Evolutionary conservation across 2,888 invertebrate species (phyloP), one percentile per base, ranked within the genome.

Genomic region (Alcis repandata): DNA sequence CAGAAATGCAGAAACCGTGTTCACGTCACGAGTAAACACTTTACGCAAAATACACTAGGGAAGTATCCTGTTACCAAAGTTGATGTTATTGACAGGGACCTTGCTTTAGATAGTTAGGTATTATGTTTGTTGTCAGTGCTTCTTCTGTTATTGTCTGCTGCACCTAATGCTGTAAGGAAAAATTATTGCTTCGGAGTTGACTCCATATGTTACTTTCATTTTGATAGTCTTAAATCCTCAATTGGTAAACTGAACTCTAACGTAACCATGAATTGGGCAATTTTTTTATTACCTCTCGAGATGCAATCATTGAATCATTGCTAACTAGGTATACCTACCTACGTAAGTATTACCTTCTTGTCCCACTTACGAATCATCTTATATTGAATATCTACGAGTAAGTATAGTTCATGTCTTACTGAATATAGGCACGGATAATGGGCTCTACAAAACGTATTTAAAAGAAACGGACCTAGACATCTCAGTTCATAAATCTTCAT

Each of bases 1-100:
- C 13, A 36, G 13, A 36, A 36, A 36, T 36, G 19, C 19, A 51
- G 20, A n/a, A 36, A 51, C 51, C 36, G n/a, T 51, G 19, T 33
- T 19, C 33, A 9, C 27, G 15, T 19, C 33, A 9, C 27, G 15
- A 4, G 32, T 11, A 33, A 15, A n/a, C n/a, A 15, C 1, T 48
- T 11, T 8, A 36, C 32, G 17, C 13, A 52, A 52, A 20, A 38
- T 36, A 52, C 36, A 38, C 36, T 10, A 36, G n/a, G n/a, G 19
- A 33, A 19, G 13, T 9, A 17, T 36, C 20, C 51, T 36, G 13
- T 36, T 36, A 51, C 6, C 15, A 7, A 51, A 36, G 13, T 36
- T 36, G 33, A 15, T 17, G 32, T 49, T 17, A 32, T 49, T 49
- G 15, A 11, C 9, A 46, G 4, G n/a, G 4, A 13, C 10, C 9